phyloP scores from a whole-genome alignment of 1,140 invertebrate genomes.

The Drosophila varians region DNA sequence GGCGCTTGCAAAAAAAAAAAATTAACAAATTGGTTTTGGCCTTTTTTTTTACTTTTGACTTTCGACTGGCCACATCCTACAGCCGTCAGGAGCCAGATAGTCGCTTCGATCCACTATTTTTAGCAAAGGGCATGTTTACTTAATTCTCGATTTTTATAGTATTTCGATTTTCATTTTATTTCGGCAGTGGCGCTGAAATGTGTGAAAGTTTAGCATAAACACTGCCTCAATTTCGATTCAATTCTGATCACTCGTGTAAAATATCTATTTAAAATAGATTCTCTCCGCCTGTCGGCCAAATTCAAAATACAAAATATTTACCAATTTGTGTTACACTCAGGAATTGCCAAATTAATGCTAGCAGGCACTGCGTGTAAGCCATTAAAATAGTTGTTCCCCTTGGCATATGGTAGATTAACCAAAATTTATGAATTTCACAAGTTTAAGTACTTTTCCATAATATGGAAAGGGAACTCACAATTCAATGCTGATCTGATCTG shows the following conservation, averaged over 20 bases:
- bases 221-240: slow-evolving; percentile 43
- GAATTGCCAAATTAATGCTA: slow-evolving; percentile 30
- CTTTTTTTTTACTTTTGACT: slow-evolving; percentile 1
- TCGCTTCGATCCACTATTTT: slow-evolving; percentile 53
- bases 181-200: slow-evolving; percentile 47
- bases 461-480: too few relatives aligned
- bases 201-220: slow-evolving; percentile 67
- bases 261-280: slow-evolving; percentile 58
- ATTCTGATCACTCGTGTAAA: slow-evolving; percentile 42
- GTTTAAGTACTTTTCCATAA: not conserved
- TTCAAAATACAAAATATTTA: slow-evolving; percentile 18
- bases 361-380: slow-evolving; percentile 22
- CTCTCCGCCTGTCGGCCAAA: slow-evolving; percentile 27
- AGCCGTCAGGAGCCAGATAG: slow-evolving; percentile 1
- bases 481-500: too few relatives aligned
- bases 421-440: not conserved
- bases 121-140: slow-evolving; percentile 72
- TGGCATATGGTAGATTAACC: not conserved
- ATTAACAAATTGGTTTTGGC: slow-evolving; percentile 50
- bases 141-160: slow-evolving; percentile 68
- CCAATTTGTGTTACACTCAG: slow-evolving; percentile 19
- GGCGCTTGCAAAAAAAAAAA: slow-evolving; percentile 41
- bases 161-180: slow-evolving; percentile 49
- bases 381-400: slow-evolving; percentile 3
- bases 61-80: slow-evolving; percentile 2